Evolutionary conservation across 2,888 invertebrate genomes (phyloP).

Genomic region (Lasioglossum figueresi): DNA sequence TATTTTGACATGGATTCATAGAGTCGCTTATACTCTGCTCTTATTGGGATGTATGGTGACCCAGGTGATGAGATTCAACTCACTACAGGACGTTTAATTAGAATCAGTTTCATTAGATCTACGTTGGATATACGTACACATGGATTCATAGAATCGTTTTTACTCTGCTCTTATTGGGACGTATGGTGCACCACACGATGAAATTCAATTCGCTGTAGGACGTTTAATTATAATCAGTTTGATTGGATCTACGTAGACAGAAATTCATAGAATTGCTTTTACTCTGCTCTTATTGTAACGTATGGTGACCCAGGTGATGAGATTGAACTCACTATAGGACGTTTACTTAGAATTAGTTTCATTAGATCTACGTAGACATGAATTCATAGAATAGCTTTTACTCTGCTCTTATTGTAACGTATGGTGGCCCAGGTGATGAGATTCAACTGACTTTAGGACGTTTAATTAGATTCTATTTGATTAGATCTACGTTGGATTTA

Average conservation of each 20-base stretch:
- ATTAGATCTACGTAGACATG: background rate
- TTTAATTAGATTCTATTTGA: too few species aligned
- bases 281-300: background rate
- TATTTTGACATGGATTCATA: background rate
- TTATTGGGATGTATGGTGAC: background rate
- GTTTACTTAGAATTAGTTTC: background rate
- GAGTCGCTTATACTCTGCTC: background rate
- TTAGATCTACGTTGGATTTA: too few species aligned
- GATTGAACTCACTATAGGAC: background rate
- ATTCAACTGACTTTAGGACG: background rate
- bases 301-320: background rate
- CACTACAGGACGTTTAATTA: too few species aligned
- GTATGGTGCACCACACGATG: background rate
- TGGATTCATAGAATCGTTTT: background rate
- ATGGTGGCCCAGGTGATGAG: background rate
- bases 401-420: background rate
- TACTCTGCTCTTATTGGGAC: background rate
- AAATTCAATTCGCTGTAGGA: too few species aligned
- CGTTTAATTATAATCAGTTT: too few species aligned
- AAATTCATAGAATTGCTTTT: background rate
- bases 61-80: background rate
- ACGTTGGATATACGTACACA: too few species aligned
- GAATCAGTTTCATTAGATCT: too few species aligned
- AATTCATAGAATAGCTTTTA: background rate
- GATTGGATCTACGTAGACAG: too few species aligned